These are phyloP conservation scores for Synergus itoensis DNA, from an alignment of 2,888 invertebrate species.

Conservation along the genomic window DNA sequence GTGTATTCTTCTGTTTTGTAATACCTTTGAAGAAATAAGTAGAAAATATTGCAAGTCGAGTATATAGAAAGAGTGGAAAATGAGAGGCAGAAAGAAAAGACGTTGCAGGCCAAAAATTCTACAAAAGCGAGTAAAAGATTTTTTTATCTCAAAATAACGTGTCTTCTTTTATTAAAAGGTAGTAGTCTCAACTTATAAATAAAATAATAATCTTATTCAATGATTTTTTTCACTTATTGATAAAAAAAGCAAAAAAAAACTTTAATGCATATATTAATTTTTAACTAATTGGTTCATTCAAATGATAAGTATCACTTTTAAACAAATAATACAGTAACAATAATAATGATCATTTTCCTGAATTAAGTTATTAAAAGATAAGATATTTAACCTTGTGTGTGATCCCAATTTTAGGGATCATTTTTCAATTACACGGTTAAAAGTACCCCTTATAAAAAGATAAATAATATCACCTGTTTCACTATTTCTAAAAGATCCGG, in stretches of 20 bases:
- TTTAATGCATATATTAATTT: background rate
- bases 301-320: background rate
- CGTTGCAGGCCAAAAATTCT: background rate
- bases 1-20: constrained; percentile 38
- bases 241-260: no score
- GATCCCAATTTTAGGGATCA: background rate
- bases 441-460: constrained; percentile 3
- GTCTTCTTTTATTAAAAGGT: no score
- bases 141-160: background rate
- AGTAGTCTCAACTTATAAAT: no score
- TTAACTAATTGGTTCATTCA: background rate
- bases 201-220: no score
- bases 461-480: constrained; percentile 28
- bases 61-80: constrained; percentile 46
- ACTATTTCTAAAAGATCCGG: constrained; percentile 4
- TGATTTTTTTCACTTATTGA: no score
- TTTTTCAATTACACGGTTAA: background rate
- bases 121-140: background rate
- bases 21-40: constrained; percentile 44
- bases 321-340: background rate
- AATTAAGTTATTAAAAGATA: background rate
- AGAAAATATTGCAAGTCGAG: constrained; percentile 47
- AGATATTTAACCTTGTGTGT: background rate
- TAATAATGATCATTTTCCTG: background rate
- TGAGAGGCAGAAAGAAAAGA: constrained; percentile 37